A percentile compares a stretch with the other conserved stretches of the same genome.
phyloP scores from a whole-genome alignment of 2,888 invertebrate species.

The Caenorhabditis sp. region DNA sequence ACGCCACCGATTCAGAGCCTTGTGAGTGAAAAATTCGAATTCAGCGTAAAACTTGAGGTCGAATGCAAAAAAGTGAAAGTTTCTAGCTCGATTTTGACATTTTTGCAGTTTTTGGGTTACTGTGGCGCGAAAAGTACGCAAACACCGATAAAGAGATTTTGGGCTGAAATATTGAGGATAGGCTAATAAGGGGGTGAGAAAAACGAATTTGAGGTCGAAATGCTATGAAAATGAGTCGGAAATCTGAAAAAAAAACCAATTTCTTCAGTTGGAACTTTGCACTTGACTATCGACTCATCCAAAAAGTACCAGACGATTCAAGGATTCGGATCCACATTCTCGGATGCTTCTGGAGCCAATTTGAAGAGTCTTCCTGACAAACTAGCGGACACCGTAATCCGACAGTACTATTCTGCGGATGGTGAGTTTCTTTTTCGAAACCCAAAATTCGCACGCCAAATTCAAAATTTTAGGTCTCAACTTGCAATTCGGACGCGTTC shows the following conservation, averaged over 20 bases:
- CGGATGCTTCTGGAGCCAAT: constrained; percentile 56
- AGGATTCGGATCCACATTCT: constrained; percentile 61
- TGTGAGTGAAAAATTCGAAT: constrained; percentile 22
- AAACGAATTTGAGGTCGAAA: neutral
- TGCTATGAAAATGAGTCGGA: neutral
- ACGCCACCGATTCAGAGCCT: constrained; percentile 58
- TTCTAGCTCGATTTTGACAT: neutral
- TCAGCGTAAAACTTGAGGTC: neutral
- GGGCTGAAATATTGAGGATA: neutral
- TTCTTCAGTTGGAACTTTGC: constrained; percentile 53
- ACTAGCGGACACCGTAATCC: constrained; percentile 45
- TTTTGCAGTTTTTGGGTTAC: constrained; percentile 8
- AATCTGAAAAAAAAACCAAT: neutral
- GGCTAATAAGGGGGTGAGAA: neutral
- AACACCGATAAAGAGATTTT: neutral
- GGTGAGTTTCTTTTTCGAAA: too few species aligned
- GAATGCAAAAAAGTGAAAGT: neutral
- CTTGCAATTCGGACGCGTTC: constrained; percentile 60
- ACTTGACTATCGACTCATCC: constrained; percentile 54
- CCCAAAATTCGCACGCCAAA: too few species aligned
- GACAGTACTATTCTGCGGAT: constrained; percentile 56
- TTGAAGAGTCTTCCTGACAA: constrained; percentile 56
- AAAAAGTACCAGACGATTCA: constrained; percentile 56
- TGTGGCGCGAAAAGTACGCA: neutral
- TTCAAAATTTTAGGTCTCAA: constrained; percentile 33